These are phyloP conservation scores for Melanocharis versteri DNA, from an alignment of 2,113 vertebrate genomes.

Conservation along the genomic window DNA sequence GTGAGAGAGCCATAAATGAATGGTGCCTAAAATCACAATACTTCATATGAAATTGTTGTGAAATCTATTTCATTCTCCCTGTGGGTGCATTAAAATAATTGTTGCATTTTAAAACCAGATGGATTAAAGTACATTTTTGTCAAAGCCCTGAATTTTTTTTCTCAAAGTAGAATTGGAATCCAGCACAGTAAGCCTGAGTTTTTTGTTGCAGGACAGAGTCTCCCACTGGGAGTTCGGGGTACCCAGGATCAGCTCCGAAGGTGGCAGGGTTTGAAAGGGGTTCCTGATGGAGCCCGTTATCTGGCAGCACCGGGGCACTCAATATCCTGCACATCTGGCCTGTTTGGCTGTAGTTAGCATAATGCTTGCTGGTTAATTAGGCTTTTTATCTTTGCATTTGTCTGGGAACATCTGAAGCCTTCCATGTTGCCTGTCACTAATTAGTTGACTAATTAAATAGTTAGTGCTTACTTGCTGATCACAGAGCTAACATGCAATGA, in stretches of 20 bases:
- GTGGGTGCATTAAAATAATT: not conserved
- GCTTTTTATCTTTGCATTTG: slow-evolving; percentile 79
- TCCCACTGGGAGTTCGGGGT: not conserved
- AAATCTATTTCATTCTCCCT: not conserved
- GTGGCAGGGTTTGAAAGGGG: not conserved
- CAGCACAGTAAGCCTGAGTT: not conserved
- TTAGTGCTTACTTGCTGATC: slow-evolving; percentile 86
- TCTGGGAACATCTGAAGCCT: slow-evolving; percentile 81
- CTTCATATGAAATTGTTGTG: not conserved
- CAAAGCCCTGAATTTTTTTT: not conserved
- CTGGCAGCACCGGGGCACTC: not conserved
- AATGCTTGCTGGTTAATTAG: slow-evolving; percentile 83
- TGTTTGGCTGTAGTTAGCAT: slow-evolving; percentile 73
- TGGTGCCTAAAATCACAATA: not conserved
- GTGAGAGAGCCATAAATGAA: not conserved
- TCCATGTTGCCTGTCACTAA: slow-evolving; percentile 86
- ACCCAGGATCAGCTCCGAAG: not conserved
- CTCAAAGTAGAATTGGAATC: not conserved
- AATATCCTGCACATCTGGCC: slow-evolving; percentile 78
- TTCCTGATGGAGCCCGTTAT: not conserved
- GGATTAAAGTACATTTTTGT: not conserved
- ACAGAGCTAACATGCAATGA: slow-evolving; percentile 69
- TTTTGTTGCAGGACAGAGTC: not conserved
- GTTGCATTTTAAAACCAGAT: not conserved
- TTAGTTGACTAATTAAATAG: slow-evolving; percentile 93